Base-by-base conservation (phyloP, 2,888 invertebrate species). In the Drosophila mercatorum region DNA sequence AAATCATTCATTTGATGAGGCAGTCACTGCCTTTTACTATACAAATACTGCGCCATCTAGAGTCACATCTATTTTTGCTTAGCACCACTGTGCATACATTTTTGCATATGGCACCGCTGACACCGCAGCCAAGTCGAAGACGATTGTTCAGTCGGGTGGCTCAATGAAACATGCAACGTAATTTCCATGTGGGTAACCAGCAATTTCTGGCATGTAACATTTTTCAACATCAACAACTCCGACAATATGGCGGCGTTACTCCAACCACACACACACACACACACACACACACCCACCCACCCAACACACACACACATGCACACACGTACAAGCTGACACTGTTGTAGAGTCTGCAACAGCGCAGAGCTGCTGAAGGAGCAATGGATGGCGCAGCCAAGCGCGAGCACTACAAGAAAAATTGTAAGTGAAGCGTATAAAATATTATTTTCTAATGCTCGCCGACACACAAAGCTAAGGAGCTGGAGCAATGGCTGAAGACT, bases 101-200 rank as follows among this genome's bases (percentile, higher is more conserved):
- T 36, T 12, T 12, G 43, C 55, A 60, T 60, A 60, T 60, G 31
- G 47, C 31, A 49, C 26, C 34, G 53, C 57, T 46, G 60, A 55
- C 58, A 38, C 53, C 40, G 41, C 59, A 34, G n/a, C n/a, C 47
- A 63, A 67, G 67, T 65, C 60, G 47, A 62, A 68, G 68, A 60
- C 47, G 51, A 67, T 64, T 55, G 64, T 60, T 66, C 51, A 62
- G 58, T 51, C 47, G 65, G 77, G 53, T 66, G 69, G 69, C 74
- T 68, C 82, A 80, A 80, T 81, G 80, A 88, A 85, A 89, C 86
- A 85, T 87, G 88, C 73, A 81, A 81, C 90, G 87, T 89, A 89
- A 88, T 85, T 89, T 89, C 84, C 90, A 89, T 90, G 90, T 89
- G 91, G 89, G 85, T 90, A 88, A 88, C 87, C 89, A 89, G 80